phyloP scores from a whole-genome alignment of 2,797 vertebrate species.

The Loris lydekkerianus region DNA sequence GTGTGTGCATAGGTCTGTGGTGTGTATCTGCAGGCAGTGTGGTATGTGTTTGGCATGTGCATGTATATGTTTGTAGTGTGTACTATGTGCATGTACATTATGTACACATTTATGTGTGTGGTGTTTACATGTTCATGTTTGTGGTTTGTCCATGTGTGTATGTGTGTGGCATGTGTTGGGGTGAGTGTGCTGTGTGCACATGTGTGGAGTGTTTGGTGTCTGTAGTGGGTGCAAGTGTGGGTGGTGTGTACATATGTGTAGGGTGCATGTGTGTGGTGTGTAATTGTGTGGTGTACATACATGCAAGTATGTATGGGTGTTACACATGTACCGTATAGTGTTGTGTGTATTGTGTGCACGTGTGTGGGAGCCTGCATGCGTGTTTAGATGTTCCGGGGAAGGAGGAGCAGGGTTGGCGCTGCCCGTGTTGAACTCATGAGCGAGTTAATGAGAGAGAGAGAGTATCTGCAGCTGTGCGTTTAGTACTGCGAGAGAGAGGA shows the following conservation, averaged over 20 bases:
- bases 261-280: background rate
- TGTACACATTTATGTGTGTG: background rate
- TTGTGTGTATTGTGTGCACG: no score
- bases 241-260: background rate
- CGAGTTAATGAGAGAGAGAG: background rate
- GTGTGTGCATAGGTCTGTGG: accelerated
- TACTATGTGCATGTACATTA: accelerated
- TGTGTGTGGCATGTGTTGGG: no score
- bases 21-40: background rate
- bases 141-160: background rate
- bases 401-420: background rate
- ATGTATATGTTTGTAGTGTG: background rate
- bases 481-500: background rate
- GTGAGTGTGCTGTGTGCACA: background rate
- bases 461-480: background rate
- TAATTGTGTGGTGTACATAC: background rate
- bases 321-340: background rate
- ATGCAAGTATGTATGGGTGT: no score
- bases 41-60: background rate
- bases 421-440: background rate
- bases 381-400: background rate
- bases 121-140: background rate
- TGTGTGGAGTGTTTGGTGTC: background rate
- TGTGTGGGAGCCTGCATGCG: no score
- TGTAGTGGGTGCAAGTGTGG: no score